Conservation (phyloP, 2,113 vertebrate species). For the Bubo scandiacus region DNA sequence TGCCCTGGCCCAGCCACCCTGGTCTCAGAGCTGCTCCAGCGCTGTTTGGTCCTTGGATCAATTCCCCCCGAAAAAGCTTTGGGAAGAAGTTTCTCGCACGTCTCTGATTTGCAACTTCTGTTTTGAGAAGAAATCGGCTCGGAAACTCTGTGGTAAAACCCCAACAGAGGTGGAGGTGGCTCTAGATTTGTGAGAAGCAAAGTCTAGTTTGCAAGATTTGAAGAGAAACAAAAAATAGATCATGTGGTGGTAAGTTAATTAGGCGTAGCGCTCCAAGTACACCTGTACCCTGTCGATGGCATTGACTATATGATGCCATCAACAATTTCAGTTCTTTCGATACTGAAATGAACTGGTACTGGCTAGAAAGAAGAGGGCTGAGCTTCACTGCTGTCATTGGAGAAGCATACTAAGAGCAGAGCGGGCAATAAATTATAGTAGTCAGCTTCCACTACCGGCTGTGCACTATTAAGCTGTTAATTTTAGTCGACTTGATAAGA, state of each 20-base stretch:
- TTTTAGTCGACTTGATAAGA: not conserved
- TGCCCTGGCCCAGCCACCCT: not conserved
- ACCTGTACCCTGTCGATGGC: not conserved
- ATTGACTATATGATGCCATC: not conserved
- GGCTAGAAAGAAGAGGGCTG: not conserved
- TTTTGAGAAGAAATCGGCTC: not conserved
- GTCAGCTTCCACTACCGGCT: not conserved
- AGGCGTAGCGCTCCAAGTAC: not conserved
- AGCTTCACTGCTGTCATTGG: not conserved
- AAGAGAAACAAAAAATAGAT: not conserved
- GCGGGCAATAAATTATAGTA: not conserved
- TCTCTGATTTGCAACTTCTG: not conserved
- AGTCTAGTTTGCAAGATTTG: not conserved
- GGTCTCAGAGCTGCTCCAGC: not conserved
- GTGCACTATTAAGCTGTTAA: not conserved
- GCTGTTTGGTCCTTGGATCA: not conserved
- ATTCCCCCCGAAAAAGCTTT: not conserved
- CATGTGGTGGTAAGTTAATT: not conserved
- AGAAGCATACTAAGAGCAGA: not conserved
- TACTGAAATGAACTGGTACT: not conserved
- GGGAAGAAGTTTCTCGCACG: fast-evolving
- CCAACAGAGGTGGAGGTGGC: not conserved
- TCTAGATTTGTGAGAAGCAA: not conserved
- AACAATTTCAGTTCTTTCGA: not conserved
- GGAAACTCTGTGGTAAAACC: not conserved